These are phyloP conservation scores for Drosophila obscura DNA, from an alignment of 1,140 invertebrate species.

Conservation along the genomic window DNA sequence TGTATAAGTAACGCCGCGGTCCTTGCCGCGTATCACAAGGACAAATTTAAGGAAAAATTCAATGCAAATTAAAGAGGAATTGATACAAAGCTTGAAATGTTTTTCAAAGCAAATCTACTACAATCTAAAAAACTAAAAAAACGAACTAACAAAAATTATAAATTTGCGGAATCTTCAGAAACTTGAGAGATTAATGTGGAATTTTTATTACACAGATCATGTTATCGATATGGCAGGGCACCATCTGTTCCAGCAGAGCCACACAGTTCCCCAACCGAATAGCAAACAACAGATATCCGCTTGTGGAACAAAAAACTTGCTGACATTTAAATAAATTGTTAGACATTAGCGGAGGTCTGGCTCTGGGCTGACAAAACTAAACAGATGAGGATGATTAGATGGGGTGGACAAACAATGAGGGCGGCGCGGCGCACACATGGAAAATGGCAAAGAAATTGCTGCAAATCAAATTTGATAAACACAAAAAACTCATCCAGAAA, in stretches of 20 bases:
- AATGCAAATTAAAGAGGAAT: not conserved
- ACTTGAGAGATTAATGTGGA: not conserved
- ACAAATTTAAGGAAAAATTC: not conserved
- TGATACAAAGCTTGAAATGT: no score
- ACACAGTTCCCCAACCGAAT: conserved; percentile 21
- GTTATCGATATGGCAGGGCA: conserved; percentile 44
- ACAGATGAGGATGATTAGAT: conserved; percentile 42
- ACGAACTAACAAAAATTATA: no score
- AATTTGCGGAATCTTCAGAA: not conserved
- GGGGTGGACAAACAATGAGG: conserved; percentile 45
- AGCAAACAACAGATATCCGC: conserved; percentile 23
- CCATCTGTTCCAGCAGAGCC: conserved; percentile 28
- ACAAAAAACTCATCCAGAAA: conserved; percentile 50
- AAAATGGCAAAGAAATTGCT: conserved; percentile 79
- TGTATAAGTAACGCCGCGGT: no score
- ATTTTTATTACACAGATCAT: conserved; percentile 17
- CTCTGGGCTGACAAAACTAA: conserved; percentile 65
- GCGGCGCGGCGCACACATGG: conserved; percentile 58
- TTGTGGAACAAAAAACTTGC: conserved; percentile 53
- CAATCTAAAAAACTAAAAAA: not conserved
- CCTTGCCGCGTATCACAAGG: no score
- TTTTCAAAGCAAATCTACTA: no score
- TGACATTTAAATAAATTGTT: conserved; percentile 81
- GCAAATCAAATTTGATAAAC: conserved; percentile 82
- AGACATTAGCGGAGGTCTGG: conserved; percentile 53